Percentiles rank a stretch among this genome's conserved stretches.
These are phyloP conservation scores for Pemphredon lugubris DNA, from an alignment of 2,888 invertebrate species.

Conservation along the genomic window DNA sequence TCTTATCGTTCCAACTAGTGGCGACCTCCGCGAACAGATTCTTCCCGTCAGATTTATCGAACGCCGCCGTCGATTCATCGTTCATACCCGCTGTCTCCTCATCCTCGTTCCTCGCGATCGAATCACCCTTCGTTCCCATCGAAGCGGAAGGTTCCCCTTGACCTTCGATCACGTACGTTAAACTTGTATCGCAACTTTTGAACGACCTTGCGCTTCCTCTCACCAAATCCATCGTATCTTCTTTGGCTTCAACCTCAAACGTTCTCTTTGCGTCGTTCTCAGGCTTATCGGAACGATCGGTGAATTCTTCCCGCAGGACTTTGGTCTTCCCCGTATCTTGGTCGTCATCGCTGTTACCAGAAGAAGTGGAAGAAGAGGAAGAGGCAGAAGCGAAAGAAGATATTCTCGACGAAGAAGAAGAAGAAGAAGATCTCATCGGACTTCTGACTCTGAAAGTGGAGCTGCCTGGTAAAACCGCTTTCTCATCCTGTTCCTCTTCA, in stretches of 20 bases:
- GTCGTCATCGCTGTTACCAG: not conserved
- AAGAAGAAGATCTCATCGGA: not conserved
- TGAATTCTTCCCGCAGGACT: too few species aligned
- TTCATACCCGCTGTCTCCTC: slow-evolving; percentile 2
- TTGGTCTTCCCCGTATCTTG: too few species aligned
- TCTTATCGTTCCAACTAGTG: not conserved
- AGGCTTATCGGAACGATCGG: too few species aligned
- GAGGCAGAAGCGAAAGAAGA: too few species aligned
- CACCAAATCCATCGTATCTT: not conserved
- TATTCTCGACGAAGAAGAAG: slow-evolving; percentile 1
- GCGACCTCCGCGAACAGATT: not conserved
- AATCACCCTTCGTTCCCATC: not conserved
- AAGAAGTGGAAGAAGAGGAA: not conserved
- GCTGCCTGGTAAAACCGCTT: not conserved
- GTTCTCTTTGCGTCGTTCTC: too few species aligned
- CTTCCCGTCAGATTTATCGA: not conserved
- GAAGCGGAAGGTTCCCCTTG: too few species aligned
- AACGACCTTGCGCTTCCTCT: slow-evolving; percentile 17
- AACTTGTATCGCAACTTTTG: slow-evolving; percentile 42
- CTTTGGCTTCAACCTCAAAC: not conserved
- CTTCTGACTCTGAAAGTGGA: slow-evolving; percentile 19
- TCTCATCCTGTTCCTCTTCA: not conserved
- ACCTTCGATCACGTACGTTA: slow-evolving; percentile 52
- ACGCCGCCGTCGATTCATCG: not conserved
- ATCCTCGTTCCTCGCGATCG: not conserved